Evolutionary conservation across 2,113 vertebrate species (phyloP), one percentile per base, ranked within the genome.

Genomic region (Andinoacara biseriatus): DNA sequence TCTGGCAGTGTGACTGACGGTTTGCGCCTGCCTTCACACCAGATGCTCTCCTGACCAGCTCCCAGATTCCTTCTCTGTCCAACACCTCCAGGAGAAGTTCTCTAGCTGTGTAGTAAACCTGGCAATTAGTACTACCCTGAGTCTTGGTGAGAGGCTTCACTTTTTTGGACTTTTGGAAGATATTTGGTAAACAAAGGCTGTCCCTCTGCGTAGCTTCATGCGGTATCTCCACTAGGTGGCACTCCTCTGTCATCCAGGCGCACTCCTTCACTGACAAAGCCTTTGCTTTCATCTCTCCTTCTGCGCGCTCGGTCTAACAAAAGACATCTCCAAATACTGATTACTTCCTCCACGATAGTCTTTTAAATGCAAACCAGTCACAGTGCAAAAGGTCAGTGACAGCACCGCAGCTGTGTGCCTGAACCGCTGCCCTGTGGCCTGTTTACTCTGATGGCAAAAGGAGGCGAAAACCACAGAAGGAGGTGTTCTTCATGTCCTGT

Each of bases 201-300:
- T 87, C 86, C 17, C 5, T 84, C 78, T 83, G 84, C 15, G 74
- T 9, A 38, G 80, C 87, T 69, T 31, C 62, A 1, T 63, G 76
- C 75, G 74, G 79, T 29, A 85, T 72, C 0, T 88, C 88, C 74
- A 84, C 80, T 29, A 80, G 87, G 22, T 85, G 94, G 90, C 90
- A 93, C 84, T 95, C 94, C 76, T 94, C 92, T 58, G 88, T 82
- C 24, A 81, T 79, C 94, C 95, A 95, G 62, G 75, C 38, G 10
- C 92, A 90, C 87, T 93, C 91, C 76, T 38, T 82, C 65, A 93
- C 86, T 2, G 88, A 84, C 57, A 94, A 75, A 75, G 91, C 80
- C 18, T 87, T 85, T n/a, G 88, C 86, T 85, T 93, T 94, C 94
- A 94, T 94, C 40, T 72, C 20, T 10, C 74, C 10, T 18, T 54